Percentiles rank a stretch among this genome's conserved stretches.
phyloP scores from a whole-genome alignment of 2,113 vertebrate species.

The Pteropus alecto region DNA sequence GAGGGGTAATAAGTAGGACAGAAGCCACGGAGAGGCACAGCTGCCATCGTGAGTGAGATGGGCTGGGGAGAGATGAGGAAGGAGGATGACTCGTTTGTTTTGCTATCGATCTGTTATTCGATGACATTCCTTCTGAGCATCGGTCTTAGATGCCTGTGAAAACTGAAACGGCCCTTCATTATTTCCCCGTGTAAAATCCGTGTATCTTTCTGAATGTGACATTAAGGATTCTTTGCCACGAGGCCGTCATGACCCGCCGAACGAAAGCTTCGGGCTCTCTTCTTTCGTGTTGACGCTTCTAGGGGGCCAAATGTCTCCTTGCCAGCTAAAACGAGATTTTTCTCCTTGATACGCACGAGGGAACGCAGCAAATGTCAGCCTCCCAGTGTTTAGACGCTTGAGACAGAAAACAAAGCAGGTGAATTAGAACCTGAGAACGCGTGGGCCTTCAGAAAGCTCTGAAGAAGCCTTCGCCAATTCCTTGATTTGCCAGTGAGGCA shows the following conservation, averaged over 20 bases:
- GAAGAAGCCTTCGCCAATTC: rapidly evolving
- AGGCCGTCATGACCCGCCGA: rapidly evolving
- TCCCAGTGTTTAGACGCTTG: rapidly evolving
- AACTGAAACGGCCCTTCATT: rapidly evolving
- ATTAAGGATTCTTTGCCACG: rapidly evolving
- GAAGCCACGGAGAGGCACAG: rapidly evolving
- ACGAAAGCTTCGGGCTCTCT: rapidly evolving
- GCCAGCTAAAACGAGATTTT: rapidly evolving
- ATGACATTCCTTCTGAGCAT: neutral
- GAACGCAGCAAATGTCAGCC: rapidly evolving
- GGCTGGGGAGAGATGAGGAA: neutral
- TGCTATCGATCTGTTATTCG: too few relatives aligned
- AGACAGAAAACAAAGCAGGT: too few relatives aligned
- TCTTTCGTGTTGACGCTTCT: too few relatives aligned
- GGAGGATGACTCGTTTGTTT: too few relatives aligned
- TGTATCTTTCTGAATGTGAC: neutral
- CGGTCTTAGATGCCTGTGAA: neutral
- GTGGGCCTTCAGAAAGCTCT: rapidly evolving
- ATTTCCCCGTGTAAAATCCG: rapidly evolving
- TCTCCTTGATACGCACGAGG: rapidly evolving
- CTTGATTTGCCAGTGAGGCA: neutral
- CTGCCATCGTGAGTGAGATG: rapidly evolving
- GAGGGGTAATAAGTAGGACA: rapidly evolving
- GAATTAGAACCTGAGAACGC: neutral
- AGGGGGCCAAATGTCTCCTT: too few relatives aligned